Conservation (phyloP, 2,797 vertebrate genomes). For the Peromyscus melanophrys region DNA sequence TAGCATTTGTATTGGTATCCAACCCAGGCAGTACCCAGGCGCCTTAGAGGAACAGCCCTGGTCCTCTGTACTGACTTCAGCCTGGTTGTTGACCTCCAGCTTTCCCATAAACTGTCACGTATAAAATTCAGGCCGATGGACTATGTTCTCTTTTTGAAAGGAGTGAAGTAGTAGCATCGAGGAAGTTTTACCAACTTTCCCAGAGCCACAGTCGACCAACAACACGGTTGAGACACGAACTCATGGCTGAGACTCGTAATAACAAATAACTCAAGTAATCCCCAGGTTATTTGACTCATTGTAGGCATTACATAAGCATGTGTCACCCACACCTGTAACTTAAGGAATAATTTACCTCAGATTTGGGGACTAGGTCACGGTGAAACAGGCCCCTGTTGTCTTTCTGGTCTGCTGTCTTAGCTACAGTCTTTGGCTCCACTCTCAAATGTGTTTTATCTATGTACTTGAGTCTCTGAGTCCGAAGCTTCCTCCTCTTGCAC, state of each 20-base stretch:
- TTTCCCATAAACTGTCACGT: conserved; percentile 52
- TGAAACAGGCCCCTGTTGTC: background rate
- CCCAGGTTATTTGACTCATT: background rate
- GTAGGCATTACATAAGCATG: background rate
- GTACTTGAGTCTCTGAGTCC: background rate
- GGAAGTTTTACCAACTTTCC: background rate
- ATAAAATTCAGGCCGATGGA: conserved; percentile 40
- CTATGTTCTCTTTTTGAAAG: conserved; percentile 17
- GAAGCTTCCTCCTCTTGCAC: background rate
- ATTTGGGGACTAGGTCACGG: background rate
- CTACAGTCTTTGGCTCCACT: background rate
- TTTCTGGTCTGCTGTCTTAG: background rate
- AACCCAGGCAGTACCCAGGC: background rate
- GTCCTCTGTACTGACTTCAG: background rate
- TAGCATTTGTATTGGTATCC: background rate
- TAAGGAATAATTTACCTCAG: background rate
- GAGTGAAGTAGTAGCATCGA: background rate
- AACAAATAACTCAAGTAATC: background rate
- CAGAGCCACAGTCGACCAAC: background rate
- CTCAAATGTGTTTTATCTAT: background rate
- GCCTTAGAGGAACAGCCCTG: too few relatives aligned
- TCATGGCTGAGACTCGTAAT: background rate
- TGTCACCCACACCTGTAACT: background rate
- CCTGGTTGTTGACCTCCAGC: background rate
- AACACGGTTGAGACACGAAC: background rate